Conservation (phyloP, 2,113 vertebrate genomes). For the Cephalophus harveyi region DNA sequence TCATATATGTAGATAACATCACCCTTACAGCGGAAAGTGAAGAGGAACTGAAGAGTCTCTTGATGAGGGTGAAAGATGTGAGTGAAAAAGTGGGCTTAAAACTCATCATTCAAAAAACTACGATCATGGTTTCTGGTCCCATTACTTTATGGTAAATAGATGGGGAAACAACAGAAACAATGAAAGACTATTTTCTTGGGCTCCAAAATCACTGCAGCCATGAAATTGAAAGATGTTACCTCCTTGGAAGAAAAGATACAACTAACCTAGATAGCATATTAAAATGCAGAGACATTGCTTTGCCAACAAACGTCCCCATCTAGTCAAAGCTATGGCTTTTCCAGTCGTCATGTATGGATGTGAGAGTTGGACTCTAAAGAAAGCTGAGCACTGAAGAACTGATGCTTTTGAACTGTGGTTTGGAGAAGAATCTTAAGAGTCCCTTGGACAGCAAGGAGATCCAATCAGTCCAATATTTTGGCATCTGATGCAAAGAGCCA, state of each 20-base stretch:
- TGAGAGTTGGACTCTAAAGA: background rate
- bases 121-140: background rate
- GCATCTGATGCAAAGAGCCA: too few species aligned
- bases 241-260: background rate
- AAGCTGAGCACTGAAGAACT: background rate
- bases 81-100: background rate
- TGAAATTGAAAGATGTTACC: background rate
- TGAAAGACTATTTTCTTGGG: background rate
- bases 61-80: background rate
- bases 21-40: too few species aligned
- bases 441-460: too few species aligned
- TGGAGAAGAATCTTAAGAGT: too few species aligned
- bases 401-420: background rate
- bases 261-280: background rate
- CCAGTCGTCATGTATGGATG: background rate
- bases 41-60: background rate
- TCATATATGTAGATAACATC: too few species aligned
- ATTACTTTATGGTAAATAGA: background rate
- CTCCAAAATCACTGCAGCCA: background rate
- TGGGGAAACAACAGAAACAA: background rate
- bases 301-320: background rate
- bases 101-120: background rate
- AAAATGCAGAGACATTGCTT: background rate
- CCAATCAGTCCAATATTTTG: too few species aligned
- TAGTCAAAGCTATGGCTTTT: background rate